Percentiles rank a stretch among this genome's conserved stretches.
phyloP scores from a whole-genome alignment of 2,888 invertebrate genomes.

The Heliconius cydno region DNA sequence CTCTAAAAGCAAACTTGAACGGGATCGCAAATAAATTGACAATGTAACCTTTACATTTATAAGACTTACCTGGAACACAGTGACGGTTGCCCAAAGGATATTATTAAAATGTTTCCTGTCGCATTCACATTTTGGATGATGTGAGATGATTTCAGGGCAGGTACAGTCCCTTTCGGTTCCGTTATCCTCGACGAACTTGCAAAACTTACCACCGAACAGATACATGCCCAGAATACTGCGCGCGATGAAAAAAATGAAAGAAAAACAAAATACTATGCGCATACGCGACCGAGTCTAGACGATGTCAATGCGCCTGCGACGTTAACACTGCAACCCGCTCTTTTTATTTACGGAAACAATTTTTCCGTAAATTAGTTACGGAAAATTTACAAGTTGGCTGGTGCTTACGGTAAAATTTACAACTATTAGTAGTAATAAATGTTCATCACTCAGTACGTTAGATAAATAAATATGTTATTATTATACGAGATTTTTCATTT shows the following conservation, averaged over 20 bases:
- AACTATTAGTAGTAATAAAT: too few species aligned
- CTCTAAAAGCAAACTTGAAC: constrained; percentile 68
- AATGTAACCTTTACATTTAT: constrained; percentile 68
- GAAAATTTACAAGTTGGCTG: not conserved
- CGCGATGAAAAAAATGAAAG: constrained; percentile 66
- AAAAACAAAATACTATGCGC: constrained; percentile 84
- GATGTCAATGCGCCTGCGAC: constrained; percentile 67
- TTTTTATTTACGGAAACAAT: constrained; percentile 38
- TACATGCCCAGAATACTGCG: constrained; percentile 99
- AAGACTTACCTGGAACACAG: constrained; percentile 96
- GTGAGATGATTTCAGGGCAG: constrained; percentile 95
- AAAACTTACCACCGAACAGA: constrained; percentile 99
- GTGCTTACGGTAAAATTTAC: too few species aligned
- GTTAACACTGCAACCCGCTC: constrained; percentile 73
- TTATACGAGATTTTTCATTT: not conserved
- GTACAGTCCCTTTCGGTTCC: constrained; percentile 94
- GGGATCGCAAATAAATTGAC: constrained; percentile 80
- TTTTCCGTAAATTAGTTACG: constrained; percentile 33
- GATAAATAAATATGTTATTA: not conserved
- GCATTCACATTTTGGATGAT: constrained; percentile 95
- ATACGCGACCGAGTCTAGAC: constrained; percentile 75
- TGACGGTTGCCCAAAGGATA: constrained; percentile 98
- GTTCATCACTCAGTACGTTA: too few species aligned
- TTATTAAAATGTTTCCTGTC: constrained; percentile 99
- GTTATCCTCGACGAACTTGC: constrained; percentile 96